These are phyloP conservation scores for Epizoanthus ramosus DNA, from an alignment of 92 coral and sea anemone species.

Conservation along the genomic window DNA sequence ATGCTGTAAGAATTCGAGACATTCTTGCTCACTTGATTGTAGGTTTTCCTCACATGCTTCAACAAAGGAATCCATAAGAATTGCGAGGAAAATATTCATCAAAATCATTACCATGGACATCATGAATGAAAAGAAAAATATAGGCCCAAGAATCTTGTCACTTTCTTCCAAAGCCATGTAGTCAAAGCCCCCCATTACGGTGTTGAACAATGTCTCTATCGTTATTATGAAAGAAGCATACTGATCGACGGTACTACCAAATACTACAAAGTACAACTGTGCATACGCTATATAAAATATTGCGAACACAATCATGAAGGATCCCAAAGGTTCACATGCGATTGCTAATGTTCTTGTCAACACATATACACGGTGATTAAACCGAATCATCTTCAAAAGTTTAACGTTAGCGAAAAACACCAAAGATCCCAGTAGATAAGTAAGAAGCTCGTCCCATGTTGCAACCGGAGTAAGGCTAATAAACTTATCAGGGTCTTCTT, in stretches of 20 bases:
- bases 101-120: constrained; percentile 88
- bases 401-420: constrained; percentile 89
- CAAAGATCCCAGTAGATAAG: constrained; percentile 72
- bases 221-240: constrained; percentile 73
- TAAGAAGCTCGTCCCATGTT: constrained; percentile 85
- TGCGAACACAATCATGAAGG: constrained; percentile 76
- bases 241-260: constrained; percentile 67
- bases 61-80: constrained; percentile 87
- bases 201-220: constrained; percentile 70
- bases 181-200: constrained; percentile 88
- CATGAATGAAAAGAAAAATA: constrained; percentile 86
- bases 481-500: constrained; percentile 64
- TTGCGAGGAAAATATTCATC: constrained; percentile 83
- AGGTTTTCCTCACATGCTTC: constrained; percentile 81
- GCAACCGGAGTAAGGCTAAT: constrained; percentile 78
- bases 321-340: constrained; percentile 73
- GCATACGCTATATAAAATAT: constrained; percentile 79
- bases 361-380: constrained; percentile 86
- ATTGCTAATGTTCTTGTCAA: constrained; percentile 77
- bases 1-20: constrained; percentile 59
- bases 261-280: constrained; percentile 63
- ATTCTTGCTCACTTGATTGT: constrained; percentile 69
- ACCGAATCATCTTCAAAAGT: constrained; percentile 86
- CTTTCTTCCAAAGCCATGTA: constrained; percentile 66
- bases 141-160: constrained; percentile 77